Evolutionary conservation across 92 coral and sea anemone species (phyloP), one percentile per base, ranked within the genome.

Genomic region (Epizoanthus illoricatus): DNA sequence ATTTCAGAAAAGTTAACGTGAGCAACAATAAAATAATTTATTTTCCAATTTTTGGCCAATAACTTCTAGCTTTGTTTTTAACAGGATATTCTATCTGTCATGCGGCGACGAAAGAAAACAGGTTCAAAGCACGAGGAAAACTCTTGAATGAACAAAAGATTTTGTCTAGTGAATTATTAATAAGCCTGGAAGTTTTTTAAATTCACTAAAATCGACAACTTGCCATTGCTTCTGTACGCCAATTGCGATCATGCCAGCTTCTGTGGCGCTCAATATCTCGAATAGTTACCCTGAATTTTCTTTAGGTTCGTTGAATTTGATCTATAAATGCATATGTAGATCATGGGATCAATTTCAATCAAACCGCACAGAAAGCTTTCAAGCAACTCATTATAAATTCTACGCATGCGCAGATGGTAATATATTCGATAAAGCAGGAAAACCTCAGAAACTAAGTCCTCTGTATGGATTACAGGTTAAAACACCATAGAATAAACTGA

Each of bases 191-290:
- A 66, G 75, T 56, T n/a, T 7, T 11, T 24, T 63, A 68, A 75
- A 84, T 73, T 84, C 58, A 80, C 89, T 80, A 92, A 92, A 86
- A 76, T 73, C 86, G 91, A 15, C 92, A 91, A 86, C 87, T 88
- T 81, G 86, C 87, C 73, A 80, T 58, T 63, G 71, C 85, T 19
- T 66, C 71, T 68, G 69, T 41, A 84, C 52, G 83, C 61, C 76
- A 52, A 6, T 33, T 64, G 63, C 57, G 43, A 40, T 21, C 55
- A 62, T 75, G 89, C 60, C 90, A 86, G 47, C 85, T 17, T 41
- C 45, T 88, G 85, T 45, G n/a, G 81, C 13, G 33, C 12, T 11
- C 65, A 18, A 63, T 12, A 49, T 47, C 12, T 71, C 47, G 36
- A 61, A 54, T 12, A 7, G 9, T 23, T 52, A 16, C 20, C 64